Evolutionary conservation across 2,888 invertebrate species (phyloP), one percentile per base, ranked within the genome.

Genomic region (Anthrax anthrax): DNA sequence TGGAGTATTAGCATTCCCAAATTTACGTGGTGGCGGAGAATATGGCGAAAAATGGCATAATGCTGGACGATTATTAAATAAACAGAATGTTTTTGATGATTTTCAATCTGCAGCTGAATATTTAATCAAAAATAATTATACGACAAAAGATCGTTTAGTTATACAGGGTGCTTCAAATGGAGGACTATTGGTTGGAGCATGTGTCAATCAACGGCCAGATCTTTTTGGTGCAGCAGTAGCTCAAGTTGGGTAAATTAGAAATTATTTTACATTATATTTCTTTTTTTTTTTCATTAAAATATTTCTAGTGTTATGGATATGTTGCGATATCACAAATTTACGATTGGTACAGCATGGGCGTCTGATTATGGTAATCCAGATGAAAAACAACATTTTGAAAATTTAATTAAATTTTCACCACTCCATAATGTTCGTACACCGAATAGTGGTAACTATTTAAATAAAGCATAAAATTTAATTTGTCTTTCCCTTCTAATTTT

Each of bases 11-110:
- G 96, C 91, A 16, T 77, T 92, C 54, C 86, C 97, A 23, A 98
- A 97, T 71, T 84, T 97, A 46, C 76, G 97, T 42, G 97, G 97
- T 45, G 97, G 97, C 60, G 94, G 94, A 2, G 97, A 98, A 65
- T 98, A 96, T 67, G 97, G 97, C 38, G 90, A 95, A 67, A 81
- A 82, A 55, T 98, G 97, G 97, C 96, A 97, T 70, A 87, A 94
- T 64, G 86, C 76, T 8, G 98, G 96, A 2, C 81, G 88, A 18
- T 73, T 88, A 51, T 75, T 81, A 4, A 91, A 94, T 62, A 98
- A 97, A 64, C 96, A 97, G 71, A 97, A 97, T 69, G 87, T 85
- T 40, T 97, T 97, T 67, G 88, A 96, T 69, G 98, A 98, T 72
- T 96, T 98, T 70, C 87, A 89, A 61, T 73, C 77, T 46, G 94